Evolutionary conservation across 1,140 invertebrate genomes (phyloP), one percentile per base, ranked within the genome.

Genomic region (Lethrus apterus): DNA sequence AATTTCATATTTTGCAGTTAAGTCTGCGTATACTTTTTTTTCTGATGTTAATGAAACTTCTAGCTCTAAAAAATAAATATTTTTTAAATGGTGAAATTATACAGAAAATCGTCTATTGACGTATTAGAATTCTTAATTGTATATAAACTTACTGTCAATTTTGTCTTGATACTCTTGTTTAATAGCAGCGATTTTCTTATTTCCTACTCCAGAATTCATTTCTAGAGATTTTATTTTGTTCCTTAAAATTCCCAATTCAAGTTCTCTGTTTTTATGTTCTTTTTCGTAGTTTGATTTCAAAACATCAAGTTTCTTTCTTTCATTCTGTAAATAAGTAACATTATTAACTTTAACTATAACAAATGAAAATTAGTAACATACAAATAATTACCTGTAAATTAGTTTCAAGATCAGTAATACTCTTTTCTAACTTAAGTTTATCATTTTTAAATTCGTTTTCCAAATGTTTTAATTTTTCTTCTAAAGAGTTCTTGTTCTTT

Each of bases 1-100:
- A 46, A 84, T 72, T 58, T 88, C 86, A 65, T 89, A 87, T 63
- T 86, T 88, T 2, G 73, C 70, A 18, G 83, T 88, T 4, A 92
- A 68, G 52, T 89, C 86, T 48, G 87, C 81, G 63, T 84, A 85
- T 51, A 86, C 81, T 47, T 82, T 76, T 44, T 78, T 77, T 58
- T 83, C 81, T 14, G 70, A 70, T 23, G 71, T 71, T 21, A 89
- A 53, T 26, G 79, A 74, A 52, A 74, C 69, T 65, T 87, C 80
- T 51, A 86, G 61, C 62, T 77, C 83, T 85, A 60, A 33, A 64
- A 72, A 68, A 57, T 51, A 38, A 32, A 50, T 32, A 48, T 59
- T 46, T 51, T 49, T 34, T 45, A 31, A 47, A 15, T 2, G 0
- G 31, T 47, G n/a, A n/a, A n/a, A n/a, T n/a, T n/a, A 48, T 33